Evolutionary conservation across 2,113 vertebrate genomes (phyloP).

Genomic region (Todiramphus chloris): DNA sequence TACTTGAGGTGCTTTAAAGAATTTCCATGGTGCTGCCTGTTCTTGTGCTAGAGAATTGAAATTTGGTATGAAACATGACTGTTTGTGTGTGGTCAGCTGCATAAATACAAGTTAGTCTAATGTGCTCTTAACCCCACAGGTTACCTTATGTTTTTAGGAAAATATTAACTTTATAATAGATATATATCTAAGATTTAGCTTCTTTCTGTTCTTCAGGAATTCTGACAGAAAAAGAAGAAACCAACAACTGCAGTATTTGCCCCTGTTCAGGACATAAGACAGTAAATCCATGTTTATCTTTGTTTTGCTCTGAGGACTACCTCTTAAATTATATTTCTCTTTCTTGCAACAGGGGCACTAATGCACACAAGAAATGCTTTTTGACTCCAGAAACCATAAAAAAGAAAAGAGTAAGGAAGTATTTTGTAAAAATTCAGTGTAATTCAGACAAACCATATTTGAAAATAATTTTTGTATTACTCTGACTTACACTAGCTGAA

Average conservation of each 20-base stretch:
- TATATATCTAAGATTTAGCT: not conserved
- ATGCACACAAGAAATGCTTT: not conserved
- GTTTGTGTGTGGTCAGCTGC: not conserved
- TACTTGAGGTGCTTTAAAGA: not conserved
- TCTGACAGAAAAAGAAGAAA: not conserved
- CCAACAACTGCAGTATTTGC: not conserved
- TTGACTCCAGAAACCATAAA: not conserved
- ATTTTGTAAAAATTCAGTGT: not conserved
- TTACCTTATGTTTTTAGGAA: not conserved
- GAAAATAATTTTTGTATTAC: not conserved
- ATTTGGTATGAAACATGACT: not conserved
- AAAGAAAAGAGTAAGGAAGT: not conserved
- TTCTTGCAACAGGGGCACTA: not conserved
- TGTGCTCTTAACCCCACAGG: not conserved
- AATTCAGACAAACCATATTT: not conserved
- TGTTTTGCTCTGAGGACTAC: not conserved
- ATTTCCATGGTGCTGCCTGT: not conserved
- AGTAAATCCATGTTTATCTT: not conserved
- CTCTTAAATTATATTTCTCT: not conserved
- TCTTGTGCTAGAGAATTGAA: not conserved
- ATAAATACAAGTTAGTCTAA: not conserved
- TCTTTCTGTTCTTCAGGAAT: not conserved
- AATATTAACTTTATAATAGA: not conserved
- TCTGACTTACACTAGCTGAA: not conserved
- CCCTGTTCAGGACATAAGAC: not conserved